Conservation (phyloP, 1,140 invertebrate species). For the Adoxophyes honmai region DNA sequence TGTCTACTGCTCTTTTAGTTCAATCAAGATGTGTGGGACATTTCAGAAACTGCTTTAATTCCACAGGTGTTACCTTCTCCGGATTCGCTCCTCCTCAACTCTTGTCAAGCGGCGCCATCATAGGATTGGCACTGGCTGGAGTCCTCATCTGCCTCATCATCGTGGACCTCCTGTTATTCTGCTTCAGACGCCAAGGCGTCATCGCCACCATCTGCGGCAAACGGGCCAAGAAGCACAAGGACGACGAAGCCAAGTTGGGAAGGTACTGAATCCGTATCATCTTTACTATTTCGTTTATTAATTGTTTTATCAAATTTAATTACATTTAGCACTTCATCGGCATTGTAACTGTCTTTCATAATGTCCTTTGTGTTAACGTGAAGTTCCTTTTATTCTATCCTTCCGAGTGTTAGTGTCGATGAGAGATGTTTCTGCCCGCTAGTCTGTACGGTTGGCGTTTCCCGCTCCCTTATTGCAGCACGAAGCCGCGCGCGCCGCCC, state of each 20-base stretch:
- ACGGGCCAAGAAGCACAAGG: slow-evolving; percentile 82
- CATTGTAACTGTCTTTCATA: slow-evolving; percentile 30
- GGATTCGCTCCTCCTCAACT: slow-evolving; percentile 74
- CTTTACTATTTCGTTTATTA: not conserved
- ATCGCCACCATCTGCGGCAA: slow-evolving; percentile 84
- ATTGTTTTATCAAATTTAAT: slow-evolving; percentile 15
- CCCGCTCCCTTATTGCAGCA: slow-evolving; percentile 94
- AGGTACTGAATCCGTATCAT: slow-evolving; percentile 79
- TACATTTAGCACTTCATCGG: slow-evolving; percentile 45
- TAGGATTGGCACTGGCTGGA: slow-evolving; percentile 86
- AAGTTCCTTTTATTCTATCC: slow-evolving; percentile 26
- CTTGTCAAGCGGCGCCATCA: slow-evolving; percentile 86
- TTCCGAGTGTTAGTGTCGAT: slow-evolving; percentile 67
- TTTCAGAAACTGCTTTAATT: slow-evolving; percentile 30
- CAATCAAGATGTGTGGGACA: slow-evolving; percentile 2
- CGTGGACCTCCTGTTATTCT: slow-evolving; percentile 87
- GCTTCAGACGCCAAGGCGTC: slow-evolving; percentile 83
- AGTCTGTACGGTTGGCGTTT: slow-evolving; percentile 96
- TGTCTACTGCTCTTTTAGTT: slow-evolving; percentile 52
- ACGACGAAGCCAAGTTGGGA: slow-evolving; percentile 88
- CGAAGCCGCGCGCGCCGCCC: slow-evolving; percentile 84
- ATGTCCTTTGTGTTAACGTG: slow-evolving; percentile 24
- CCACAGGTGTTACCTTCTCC: slow-evolving; percentile 78
- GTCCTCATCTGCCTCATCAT: slow-evolving; percentile 86
- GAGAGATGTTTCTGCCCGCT: slow-evolving; percentile 79